Conservation (phyloP, 2,797 vertebrate genomes). For the Podarcis lilfordi region DNA sequence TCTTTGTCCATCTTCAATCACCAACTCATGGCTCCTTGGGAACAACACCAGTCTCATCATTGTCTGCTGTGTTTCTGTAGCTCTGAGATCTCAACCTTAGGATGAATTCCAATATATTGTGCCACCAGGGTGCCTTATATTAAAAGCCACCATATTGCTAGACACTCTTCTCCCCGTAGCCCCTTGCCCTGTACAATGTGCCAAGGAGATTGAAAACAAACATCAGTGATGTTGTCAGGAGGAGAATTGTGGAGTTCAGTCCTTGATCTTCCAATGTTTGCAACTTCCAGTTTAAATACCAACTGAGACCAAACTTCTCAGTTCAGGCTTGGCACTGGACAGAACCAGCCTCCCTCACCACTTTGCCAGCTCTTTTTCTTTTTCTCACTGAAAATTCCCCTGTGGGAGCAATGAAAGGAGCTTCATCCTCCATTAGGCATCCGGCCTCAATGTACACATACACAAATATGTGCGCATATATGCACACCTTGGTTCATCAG, state of each 20-base stretch:
- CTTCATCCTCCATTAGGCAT: no score
- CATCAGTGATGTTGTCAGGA: background rate
- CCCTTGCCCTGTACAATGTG: background rate
- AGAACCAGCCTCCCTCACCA: background rate
- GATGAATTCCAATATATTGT: no score
- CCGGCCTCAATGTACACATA: background rate
- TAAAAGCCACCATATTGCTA: background rate
- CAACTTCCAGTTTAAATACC: background rate
- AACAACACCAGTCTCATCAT: background rate
- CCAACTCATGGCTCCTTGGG: background rate
- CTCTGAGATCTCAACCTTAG: background rate
- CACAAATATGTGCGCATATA: background rate
- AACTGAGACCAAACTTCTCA: background rate
- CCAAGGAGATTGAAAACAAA: background rate
- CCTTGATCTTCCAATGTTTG: background rate
- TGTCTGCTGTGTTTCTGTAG: background rate
- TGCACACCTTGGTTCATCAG: background rate
- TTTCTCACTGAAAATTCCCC: background rate
- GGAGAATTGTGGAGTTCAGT: background rate
- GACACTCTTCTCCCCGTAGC: background rate
- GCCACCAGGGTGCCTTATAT: background rate
- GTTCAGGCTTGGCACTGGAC: background rate
- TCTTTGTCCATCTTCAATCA: background rate
- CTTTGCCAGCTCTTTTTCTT: background rate
- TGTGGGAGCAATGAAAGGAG: background rate